Evolutionary conservation across 2,888 invertebrate genomes (phyloP), one percentile per base, ranked within the genome.

Genomic region (Stictocephala bisonia): DNA sequence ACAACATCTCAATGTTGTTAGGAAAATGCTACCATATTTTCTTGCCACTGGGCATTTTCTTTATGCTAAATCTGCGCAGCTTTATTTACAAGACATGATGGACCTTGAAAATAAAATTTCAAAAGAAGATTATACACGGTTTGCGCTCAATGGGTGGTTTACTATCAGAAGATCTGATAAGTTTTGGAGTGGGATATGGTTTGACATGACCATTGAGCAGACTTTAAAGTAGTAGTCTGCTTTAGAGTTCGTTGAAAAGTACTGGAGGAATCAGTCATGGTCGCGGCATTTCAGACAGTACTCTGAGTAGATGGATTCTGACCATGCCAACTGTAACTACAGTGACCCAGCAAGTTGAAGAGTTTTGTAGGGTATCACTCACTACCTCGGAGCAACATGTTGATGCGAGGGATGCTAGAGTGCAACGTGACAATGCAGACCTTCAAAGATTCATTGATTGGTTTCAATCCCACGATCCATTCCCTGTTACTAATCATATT

Each of bases 351-450:
- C 20, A 71, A 74, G 60, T 76, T 29, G 77, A 77, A 44, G 15
- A 69, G 18, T 77, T 74, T 41, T 76, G 74, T 71, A 75, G 70
- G 4, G 40, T 68, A 26, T 6, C 22, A 50, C 70, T 31, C 13
- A 44, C 56, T 50, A 77, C 50, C 48, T 35, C 35, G 24, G 71
- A 76, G 27, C 74, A 81, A 76, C 81, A 82, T 73, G 75, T 81
- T 6, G 81, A 82, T 77, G 76, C 78, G 22, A 76, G 79, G 60
- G 76, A 78, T 77, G 80, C 77, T 70, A 75, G 81, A 73, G 80
- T 82, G 72, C 75, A 74, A 66, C 79, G 80, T 77, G 81, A 83
- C 79, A 78, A n/a, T n/a, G n/a, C n/a, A n/a, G n/a, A n/a, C n/a
- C n/a, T n/a, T n/a, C n/a, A n/a, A n/a, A 78, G 48, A 40, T 31